A percentile compares a stretch with the other conserved stretches of the same genome.
These are phyloP conservation scores for Iselma pallidipennis DNA, from an alignment of 2,888 invertebrate genomes.

Conservation along the genomic window DNA sequence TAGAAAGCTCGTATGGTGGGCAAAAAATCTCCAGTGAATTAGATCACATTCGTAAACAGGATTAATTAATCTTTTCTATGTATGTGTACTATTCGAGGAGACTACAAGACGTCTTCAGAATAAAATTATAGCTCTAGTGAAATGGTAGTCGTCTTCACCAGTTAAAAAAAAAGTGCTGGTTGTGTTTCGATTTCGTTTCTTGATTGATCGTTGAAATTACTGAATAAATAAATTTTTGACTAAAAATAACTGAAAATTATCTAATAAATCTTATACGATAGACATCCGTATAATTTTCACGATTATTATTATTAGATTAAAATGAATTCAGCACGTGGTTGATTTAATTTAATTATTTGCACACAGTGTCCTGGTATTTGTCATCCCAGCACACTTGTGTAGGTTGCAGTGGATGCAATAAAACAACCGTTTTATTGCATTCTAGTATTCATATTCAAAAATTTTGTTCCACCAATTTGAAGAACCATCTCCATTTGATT, in stretches of 20 bases:
- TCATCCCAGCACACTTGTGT: slow-evolving; percentile 28
- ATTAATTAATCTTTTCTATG: slow-evolving; percentile 19
- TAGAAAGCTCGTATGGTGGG: slow-evolving; percentile 26
- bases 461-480: not conserved
- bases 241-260: too few species aligned
- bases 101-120: too few species aligned
- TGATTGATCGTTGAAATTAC: not conserved
- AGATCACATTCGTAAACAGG: slow-evolving; percentile 21
- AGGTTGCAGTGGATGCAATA: slow-evolving; percentile 16
- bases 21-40: slow-evolving; percentile 19
- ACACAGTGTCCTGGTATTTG: slow-evolving; percentile 18
- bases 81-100: too few species aligned
- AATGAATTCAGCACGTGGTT: slow-evolving; percentile 32
- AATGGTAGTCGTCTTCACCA: too few species aligned
- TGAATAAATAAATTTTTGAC: too few species aligned
- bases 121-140: too few species aligned
- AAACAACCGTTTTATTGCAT: slow-evolving; percentile 20
- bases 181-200: too few species aligned
- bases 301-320: slow-evolving; percentile 25
- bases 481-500: not conserved
- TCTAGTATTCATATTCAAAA: too few species aligned
- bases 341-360: slow-evolving; percentile 33
- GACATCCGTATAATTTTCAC: too few species aligned
- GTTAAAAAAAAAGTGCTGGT: too few species aligned
- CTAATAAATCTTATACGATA: too few species aligned